Base-by-base conservation (phyloP, 2,113 vertebrate genomes). In the Gopherus flavomarginatus region DNA sequence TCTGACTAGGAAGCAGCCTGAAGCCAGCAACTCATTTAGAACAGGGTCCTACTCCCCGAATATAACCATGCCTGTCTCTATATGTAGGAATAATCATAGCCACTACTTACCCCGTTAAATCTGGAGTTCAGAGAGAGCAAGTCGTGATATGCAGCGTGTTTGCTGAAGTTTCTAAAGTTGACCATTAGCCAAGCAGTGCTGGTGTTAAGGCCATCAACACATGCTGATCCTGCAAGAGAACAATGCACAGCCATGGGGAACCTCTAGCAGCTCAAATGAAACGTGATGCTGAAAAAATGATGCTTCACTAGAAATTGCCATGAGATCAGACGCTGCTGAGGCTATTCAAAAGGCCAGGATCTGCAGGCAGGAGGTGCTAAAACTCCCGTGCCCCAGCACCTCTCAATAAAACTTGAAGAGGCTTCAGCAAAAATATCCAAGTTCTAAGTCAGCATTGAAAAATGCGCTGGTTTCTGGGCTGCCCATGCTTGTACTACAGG, bases 91-190 rank as follows among this genome's bases (percentile, higher is more conserved):
- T n/a, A 56, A 12, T 4, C 5, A 21, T 8, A 38, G 22, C 35
- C 7, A 4, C 54, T 31, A 95, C 90, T 90, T 92, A 95, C 94
- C 26, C 69, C 87, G 85, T 65, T 52, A 24, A 95, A 87, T 44
- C 38, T 52, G 19, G 89, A 72, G 84, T 94, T 95, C 56, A 95
- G 31, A 62, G 90, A 59, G 54, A 87, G 31, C 7, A 95, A 79
- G n/a, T 92, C 85, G 49, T 62, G 12, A 56, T 90, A 95, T 4
- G 54, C 54, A n/a, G 88, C 85, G 29, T 57, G 69, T 5, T 1
- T 50, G 47, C 88, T 86, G 59, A 89, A 95, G 22, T 21, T 86
- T 35, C 52, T 11, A 17, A 95, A 90, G 78, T 90, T 92, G 42
- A 17, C 54, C 26, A 5, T 24, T 50, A 90, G 77, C 94, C 88